Percentiles rank a stretch among this genome's conserved stretches.
These are phyloP conservation scores for Helarctos malayanus DNA, from an alignment of 2,797 vertebrate species.

Conservation along the genomic window DNA sequence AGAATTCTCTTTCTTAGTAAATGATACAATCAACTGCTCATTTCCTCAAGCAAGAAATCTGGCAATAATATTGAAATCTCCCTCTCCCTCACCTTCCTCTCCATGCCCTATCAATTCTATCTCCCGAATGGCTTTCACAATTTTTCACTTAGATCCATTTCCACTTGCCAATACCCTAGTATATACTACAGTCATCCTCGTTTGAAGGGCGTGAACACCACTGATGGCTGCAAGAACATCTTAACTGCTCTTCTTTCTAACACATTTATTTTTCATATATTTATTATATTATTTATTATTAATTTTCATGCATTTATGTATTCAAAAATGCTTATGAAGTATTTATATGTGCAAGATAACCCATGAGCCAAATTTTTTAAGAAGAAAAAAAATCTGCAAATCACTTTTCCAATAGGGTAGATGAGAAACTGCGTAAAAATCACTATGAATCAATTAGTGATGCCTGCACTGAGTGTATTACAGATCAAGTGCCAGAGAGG, in stretches of 20 bases:
- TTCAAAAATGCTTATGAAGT: background rate
- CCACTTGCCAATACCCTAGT: background rate
- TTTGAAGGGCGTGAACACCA: background rate
- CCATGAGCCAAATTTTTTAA: background rate
- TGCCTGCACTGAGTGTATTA: background rate
- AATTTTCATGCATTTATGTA: background rate
- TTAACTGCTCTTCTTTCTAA: background rate
- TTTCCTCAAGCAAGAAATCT: background rate
- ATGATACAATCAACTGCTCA: background rate
- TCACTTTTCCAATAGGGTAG: background rate
- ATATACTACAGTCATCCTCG: background rate
- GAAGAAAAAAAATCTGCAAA: background rate
- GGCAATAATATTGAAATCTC: background rate
- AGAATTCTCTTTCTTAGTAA: slow-evolving; percentile 34
- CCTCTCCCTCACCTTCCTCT: background rate
- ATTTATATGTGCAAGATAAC: slow-evolving; percentile 31
- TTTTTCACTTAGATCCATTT: slow-evolving; percentile 23
- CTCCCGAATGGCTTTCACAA: background rate
- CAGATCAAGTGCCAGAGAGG: background rate
- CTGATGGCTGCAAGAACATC: background rate
- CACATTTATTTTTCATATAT: background rate
- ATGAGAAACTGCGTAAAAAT: background rate
- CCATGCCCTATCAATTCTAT: background rate
- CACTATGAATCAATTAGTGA: background rate
- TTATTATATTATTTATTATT: background rate